Conservation (phyloP, 2,113 vertebrate species). For the Mastomys coucha region DNA sequence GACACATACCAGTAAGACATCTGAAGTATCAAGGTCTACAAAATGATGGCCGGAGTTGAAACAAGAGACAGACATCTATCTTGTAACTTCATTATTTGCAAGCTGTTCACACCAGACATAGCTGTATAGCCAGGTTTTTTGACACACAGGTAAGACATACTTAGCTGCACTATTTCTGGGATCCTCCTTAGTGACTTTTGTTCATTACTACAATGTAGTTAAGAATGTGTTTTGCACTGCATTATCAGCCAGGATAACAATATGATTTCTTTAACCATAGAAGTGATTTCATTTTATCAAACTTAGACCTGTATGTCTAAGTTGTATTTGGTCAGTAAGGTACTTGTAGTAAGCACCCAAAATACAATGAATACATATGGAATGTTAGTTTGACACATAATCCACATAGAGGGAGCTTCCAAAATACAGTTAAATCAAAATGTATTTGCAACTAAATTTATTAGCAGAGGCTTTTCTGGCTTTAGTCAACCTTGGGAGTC, state of each 20-base stretch:
- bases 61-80: not conserved
- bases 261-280: not conserved
- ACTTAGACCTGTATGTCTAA: conserved; percentile 39
- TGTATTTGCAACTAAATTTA: conserved; percentile 67
- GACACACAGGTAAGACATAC: not conserved
- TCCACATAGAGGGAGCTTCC: conserved; percentile 70
- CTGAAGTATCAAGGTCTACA: not conserved
- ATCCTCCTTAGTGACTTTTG: not conserved
- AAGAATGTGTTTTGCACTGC: not conserved
- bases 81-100: conserved; percentile 9
- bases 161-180: not conserved
- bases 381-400: conserved; percentile 51
- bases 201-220: not conserved
- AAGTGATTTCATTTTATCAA: conserved; percentile 1
- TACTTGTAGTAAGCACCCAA: not conserved
- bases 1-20: not conserved
- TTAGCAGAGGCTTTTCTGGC: conserved; percentile 48
- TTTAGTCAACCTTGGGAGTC: conserved; percentile 53
- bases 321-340: conserved; percentile 55
- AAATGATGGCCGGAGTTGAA: not conserved
- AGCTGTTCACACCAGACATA: not conserved
- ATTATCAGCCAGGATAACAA: not conserved
- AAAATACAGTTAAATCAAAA: conserved; percentile 61
- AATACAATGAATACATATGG: conserved; percentile 15
- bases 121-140: not conserved